Percentiles rank a stretch among this genome's conserved stretches.
phyloP scores from a whole-genome alignment of 1,140 invertebrate genomes.

The Dinothrombium tinctorium region DNA sequence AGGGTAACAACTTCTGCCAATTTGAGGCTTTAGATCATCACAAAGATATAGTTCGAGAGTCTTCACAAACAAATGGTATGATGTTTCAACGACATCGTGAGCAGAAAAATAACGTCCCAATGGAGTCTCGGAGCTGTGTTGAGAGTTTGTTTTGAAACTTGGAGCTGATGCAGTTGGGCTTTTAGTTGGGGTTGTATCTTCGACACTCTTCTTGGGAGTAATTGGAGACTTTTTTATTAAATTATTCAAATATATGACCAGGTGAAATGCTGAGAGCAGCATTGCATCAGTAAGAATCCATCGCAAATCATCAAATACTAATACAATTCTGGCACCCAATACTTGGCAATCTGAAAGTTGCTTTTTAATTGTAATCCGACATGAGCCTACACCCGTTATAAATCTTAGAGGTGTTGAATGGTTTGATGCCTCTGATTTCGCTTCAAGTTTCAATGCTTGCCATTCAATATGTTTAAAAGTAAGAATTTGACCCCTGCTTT shows the following conservation, averaged over 20 bases:
- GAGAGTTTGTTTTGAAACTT: neutral
- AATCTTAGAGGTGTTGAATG: slow-evolving; percentile 67
- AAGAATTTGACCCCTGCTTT: slow-evolving; percentile 57
- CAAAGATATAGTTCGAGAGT: slow-evolving; percentile 89
- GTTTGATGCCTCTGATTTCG: slow-evolving; percentile 35
- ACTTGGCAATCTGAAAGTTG: slow-evolving; percentile 72
- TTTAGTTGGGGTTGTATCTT: neutral
- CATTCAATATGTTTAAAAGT: slow-evolving; percentile 95
- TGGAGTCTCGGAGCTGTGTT: neutral
- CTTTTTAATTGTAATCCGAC: slow-evolving; percentile 90
- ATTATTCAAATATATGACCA: slow-evolving; percentile 8
- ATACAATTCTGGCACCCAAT: slow-evolving; percentile 64
- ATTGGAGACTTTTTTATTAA: slow-evolving; percentile 10
- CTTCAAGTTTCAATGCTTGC: slow-evolving; percentile 86
- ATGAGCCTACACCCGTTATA: slow-evolving; percentile 79
- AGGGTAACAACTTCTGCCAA: slow-evolving; percentile 50
- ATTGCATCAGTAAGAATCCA: slow-evolving; percentile 96
- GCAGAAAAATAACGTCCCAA: slow-evolving; percentile 38
- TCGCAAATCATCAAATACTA: slow-evolving; percentile 84
- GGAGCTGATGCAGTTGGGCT: neutral
- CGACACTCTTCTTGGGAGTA: slow-evolving; percentile 6
- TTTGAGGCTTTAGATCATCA: slow-evolving; percentile 40
- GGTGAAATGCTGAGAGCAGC: slow-evolving; percentile 50
- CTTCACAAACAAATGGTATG: slow-evolving; percentile 82
- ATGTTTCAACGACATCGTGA: slow-evolving; percentile 88